Base-by-base conservation (phyloP, 2,113 vertebrate genomes). In the Galeopterus variegatus region DNA sequence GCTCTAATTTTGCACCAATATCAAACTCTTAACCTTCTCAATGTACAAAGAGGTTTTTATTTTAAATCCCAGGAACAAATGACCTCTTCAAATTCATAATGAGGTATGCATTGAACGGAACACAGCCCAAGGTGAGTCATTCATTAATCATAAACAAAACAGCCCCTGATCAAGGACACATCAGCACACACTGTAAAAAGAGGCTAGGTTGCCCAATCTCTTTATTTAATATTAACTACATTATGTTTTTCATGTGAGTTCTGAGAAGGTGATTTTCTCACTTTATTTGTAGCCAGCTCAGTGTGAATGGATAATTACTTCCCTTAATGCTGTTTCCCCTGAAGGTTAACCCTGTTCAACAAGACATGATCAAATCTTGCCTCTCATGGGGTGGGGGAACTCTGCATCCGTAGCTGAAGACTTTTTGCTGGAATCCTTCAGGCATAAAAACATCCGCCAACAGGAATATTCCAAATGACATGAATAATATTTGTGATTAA, bases 91-190 rank as follows among this genome's bases (percentile, higher is more conserved):
- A 98, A 98, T 99, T 99, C 98, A 99, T 98, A 98, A 97, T 96
- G 98, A 99, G 98, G 98, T 98, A 99, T 99, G 98, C 99, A 99
- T 98, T 98, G 98, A 99, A 99, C 98, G 98, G 98, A 98, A 98
- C 98, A 98, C 96, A 98, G 98, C 98, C 98, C 97, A 98, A 98
- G 98, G 98, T 98, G 97, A 98, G 98, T 98, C 96, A 98, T 98
- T 98, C 98, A 99, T 99, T 99, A 99, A 99, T 99, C 98, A 98
- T 98, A 98, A 98, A 98, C 95, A 98, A 99, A 98, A 97, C 97
- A 98, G 96, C 93, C 97, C 98, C 98, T 95, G 98, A 98, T 98
- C 98, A 98, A 95, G 97, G 97, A 98, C 95, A 97, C 96, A 97
- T 98, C 93, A 93, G 97, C 94, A 97, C 97, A 98, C 98, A 98